Conservation (phyloP, 2,888 invertebrate genomes). For the Erpobdella octoculata region DNA sequence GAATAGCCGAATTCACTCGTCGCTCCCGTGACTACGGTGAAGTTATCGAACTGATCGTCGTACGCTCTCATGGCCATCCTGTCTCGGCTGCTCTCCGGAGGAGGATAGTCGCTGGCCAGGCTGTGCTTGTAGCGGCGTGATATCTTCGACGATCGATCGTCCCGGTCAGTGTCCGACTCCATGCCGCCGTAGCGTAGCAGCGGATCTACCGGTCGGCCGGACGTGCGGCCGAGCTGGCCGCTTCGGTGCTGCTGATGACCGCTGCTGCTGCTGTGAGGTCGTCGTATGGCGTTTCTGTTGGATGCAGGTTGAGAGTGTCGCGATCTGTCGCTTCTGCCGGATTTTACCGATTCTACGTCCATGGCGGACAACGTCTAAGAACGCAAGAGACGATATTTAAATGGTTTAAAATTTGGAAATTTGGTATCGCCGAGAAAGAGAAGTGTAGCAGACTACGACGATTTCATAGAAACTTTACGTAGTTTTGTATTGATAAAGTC, state of each 20-base stretch:
- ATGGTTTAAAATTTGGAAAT: no score
- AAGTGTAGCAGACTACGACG: no score
- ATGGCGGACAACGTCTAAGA: no score
- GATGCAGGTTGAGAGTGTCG: constrained; percentile 59
- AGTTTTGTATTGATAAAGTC: no score
- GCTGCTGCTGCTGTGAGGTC: constrained; percentile 41
- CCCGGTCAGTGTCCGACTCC: constrained; percentile 39
- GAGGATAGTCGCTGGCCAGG: no score
- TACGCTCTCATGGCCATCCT: constrained; percentile 54
- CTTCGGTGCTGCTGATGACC: constrained; percentile 37
- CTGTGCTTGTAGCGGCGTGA: constrained; percentile 8
- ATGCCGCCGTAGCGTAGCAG: constrained; percentile 27
- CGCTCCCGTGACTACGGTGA: constrained; percentile 90
- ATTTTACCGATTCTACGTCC: constrained; percentile 89
- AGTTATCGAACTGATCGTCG: constrained; percentile 96
- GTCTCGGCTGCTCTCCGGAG: constrained; percentile 33
- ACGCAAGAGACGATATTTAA: no score
- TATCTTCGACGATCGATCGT: constrained; percentile 43
- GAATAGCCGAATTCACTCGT: constrained; percentile 91
- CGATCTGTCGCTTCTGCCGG: constrained; percentile 71
- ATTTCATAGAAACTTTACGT: no score
- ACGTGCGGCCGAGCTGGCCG: constrained; percentile 31
- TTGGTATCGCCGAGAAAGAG: no score
- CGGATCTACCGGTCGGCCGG: constrained; percentile 31
- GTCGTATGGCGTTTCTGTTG: constrained; percentile 28